Evolutionary conservation across 2,888 invertebrate genomes (phyloP).

Genomic region (Drosophila neotestacea): DNA sequence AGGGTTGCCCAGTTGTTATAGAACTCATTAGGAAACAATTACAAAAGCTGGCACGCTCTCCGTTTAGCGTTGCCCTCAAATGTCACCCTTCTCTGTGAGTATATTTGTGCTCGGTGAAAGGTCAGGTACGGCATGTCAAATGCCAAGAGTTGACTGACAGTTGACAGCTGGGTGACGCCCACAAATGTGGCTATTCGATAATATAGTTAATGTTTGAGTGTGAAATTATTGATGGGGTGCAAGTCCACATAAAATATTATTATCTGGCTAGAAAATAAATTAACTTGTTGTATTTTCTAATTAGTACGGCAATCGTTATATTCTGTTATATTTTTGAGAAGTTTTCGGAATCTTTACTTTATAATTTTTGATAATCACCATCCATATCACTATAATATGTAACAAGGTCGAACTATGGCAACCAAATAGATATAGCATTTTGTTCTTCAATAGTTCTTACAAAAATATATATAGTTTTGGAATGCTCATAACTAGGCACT

Average conservation of each 20-base stretch:
- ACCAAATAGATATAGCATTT: neutral
- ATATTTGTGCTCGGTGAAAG: constrained; percentile 45
- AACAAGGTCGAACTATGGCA: too few relatives aligned
- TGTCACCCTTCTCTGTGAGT: constrained; percentile 51
- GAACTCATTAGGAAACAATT: constrained; percentile 76
- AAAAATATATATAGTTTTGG: too few relatives aligned
- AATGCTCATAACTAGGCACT: neutral
- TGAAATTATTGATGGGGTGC: constrained; percentile 3
- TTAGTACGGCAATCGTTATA: neutral
- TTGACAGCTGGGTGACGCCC: constrained; percentile 70
- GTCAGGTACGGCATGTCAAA: constrained; percentile 69
- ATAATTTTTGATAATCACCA: too few relatives aligned
- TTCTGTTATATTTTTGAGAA: neutral
- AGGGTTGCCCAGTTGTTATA: constrained; percentile 24
- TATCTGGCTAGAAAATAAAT: neutral
- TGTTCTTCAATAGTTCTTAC: neutral
- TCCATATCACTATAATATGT: too few relatives aligned
- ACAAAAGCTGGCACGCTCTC: constrained; percentile 50
- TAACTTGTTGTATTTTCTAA: constrained; percentile 6
- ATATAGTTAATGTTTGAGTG: constrained; percentile 65
- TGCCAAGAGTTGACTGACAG: constrained; percentile 71
- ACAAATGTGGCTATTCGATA: constrained; percentile 68
- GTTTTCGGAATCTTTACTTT: too few relatives aligned
- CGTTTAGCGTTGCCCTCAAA: constrained; percentile 60
- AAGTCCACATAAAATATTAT: constrained; percentile 3